A percentile compares a stretch with the other conserved stretches of the same genome.
These are phyloP conservation scores for Lordiphosa collinella DNA, from an alignment of 1,140 invertebrate genomes.

Conservation along the genomic window DNA sequence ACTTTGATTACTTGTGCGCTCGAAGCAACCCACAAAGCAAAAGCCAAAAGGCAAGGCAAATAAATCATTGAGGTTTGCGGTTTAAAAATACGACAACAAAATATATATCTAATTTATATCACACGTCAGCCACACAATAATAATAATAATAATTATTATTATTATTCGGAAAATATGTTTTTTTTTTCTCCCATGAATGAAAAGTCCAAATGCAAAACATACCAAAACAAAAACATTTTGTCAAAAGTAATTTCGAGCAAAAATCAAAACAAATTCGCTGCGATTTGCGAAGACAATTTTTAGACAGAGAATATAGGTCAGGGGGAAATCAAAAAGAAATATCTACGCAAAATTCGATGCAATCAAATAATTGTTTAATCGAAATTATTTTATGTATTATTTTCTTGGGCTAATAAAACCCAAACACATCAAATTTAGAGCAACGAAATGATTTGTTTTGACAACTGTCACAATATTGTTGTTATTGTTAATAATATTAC, in stretches of 20 bases:
- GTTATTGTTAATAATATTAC: constrained; percentile 8
- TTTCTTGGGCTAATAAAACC: too few species aligned
- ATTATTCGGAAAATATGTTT: constrained; percentile 2
- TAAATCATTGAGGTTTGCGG: constrained; percentile 13
- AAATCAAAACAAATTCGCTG: too few species aligned
- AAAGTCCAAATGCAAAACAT: background rate
- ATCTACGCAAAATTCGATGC: too few species aligned
- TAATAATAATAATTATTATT: constrained; percentile 7
- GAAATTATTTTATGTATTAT: background rate
- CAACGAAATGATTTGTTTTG: constrained; percentile 47
- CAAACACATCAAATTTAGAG: background rate
- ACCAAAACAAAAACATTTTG: background rate
- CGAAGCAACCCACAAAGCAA: background rate
- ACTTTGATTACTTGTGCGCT: constrained; percentile 49
- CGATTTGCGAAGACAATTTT: too few species aligned
- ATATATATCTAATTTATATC: constrained; percentile 5
- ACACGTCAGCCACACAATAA: constrained; percentile 3
- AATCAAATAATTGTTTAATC: too few species aligned
- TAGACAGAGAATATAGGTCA: too few species aligned
- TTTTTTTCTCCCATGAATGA: constrained; percentile 1
- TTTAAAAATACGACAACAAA: constrained; percentile 13
- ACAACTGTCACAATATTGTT: constrained; percentile 36
- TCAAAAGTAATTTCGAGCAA: constrained; percentile 7
- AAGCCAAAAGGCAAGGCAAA: constrained; percentile 12
- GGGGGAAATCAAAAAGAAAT: too few species aligned